These are phyloP conservation scores for Crepidodera aurea DNA, from an alignment of 2,888 invertebrate genomes.

Conservation along the genomic window DNA sequence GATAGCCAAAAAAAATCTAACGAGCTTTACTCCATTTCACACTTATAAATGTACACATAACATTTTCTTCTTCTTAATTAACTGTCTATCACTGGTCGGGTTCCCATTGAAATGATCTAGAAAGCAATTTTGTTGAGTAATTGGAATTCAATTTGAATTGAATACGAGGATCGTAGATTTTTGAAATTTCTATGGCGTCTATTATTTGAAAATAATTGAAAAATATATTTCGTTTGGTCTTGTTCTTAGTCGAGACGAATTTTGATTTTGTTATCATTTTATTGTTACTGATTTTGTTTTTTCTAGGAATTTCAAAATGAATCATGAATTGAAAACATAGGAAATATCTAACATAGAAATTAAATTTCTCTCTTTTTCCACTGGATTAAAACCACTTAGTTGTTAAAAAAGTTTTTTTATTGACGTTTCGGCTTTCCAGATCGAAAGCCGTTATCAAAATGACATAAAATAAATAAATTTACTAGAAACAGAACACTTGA, in stretches of 20 bases:
- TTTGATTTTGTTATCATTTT: neutral
- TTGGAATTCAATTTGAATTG: slow-evolving; percentile 33
- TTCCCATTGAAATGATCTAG: slow-evolving; percentile 35
- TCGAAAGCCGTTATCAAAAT: too few species aligned
- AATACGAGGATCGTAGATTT: slow-evolving; percentile 21
- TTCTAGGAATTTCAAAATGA: too few species aligned
- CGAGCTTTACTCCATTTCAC: slow-evolving; percentile 41
- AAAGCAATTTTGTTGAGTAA: slow-evolving; percentile 36
- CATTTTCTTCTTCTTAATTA: slow-evolving; percentile 41
- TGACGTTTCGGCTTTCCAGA: too few species aligned
- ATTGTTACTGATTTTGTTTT: neutral
- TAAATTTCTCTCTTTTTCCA: too few species aligned
- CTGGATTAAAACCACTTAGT: too few species aligned
- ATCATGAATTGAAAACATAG: too few species aligned
- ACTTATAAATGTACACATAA: slow-evolving; percentile 41
- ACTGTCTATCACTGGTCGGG: slow-evolving; percentile 38
- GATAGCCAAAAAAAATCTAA: slow-evolving; percentile 34
- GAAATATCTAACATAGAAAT: too few species aligned
- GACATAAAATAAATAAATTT: too few species aligned
- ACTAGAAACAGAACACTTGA: too few species aligned
- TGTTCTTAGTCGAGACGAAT: slow-evolving; percentile 1
- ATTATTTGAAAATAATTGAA: slow-evolving; percentile 35
- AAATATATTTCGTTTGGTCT: slow-evolving; percentile 28
- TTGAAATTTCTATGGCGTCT: slow-evolving; percentile 19
- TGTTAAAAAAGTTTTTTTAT: too few species aligned